Percentiles rank a stretch among this genome's conserved stretches.
Evolutionary conservation across 2,113 vertebrate species (phyloP).

Genomic region (Hypomesus transpacificus): DNA sequence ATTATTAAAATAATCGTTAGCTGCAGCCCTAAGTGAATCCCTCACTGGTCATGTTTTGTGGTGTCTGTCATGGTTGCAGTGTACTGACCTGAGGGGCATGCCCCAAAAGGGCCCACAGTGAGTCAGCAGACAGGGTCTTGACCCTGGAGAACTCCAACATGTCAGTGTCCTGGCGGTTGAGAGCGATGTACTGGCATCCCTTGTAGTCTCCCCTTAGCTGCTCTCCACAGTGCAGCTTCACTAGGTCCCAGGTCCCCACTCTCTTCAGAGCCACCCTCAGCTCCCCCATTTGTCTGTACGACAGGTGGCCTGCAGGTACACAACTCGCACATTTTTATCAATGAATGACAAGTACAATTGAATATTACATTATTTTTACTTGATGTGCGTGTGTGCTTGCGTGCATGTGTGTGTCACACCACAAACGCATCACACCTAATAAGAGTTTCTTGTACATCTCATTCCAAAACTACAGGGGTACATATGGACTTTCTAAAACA

Average conservation of each 20-base stretch:
- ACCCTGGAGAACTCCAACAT: constrained; percentile 62
- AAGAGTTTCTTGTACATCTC: no score
- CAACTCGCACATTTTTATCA: no score
- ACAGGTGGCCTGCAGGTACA: constrained; percentile 65
- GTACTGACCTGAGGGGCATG: constrained; percentile 67
- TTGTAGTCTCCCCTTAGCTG: constrained; percentile 69
- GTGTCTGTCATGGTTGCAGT: background rate
- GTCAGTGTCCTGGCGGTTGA: constrained; percentile 65
- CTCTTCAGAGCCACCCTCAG: constrained; percentile 51
- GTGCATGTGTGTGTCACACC: no score
- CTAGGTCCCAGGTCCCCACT: constrained; percentile 72
- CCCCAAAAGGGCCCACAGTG: constrained; percentile 70
- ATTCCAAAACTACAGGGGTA: no score
- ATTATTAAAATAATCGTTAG: no score
- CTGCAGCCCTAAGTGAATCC: no score
- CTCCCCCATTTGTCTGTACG: constrained; percentile 65
- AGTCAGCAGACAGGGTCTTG: constrained; percentile 48
- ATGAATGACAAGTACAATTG: no score
- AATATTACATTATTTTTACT: no score
- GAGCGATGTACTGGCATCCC: constrained; percentile 65
- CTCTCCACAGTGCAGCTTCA: constrained; percentile 57
- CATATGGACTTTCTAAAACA: background rate
- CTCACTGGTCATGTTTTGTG: background rate
- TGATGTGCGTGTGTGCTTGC: no score
- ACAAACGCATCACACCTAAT: no score